A percentile compares a stretch with the other conserved stretches of the same genome.
Conservation (phyloP, 2,797 vertebrate genomes). For the Acanthopagrus latus region DNA sequence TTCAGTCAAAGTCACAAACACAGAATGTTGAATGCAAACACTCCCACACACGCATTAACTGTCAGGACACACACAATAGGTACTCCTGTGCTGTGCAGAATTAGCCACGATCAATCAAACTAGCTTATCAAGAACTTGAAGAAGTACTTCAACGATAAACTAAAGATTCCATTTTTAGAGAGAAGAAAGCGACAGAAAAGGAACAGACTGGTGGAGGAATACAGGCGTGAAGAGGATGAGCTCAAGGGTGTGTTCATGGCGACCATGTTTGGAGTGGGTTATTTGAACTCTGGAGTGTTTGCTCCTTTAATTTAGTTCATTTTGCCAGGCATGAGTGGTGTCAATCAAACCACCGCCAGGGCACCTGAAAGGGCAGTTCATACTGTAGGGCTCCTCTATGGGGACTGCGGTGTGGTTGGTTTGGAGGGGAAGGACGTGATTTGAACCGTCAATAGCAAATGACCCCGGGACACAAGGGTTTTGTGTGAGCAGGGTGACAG, state of each 20-base stretch:
- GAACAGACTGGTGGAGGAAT: constrained; percentile 2
- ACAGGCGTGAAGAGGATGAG: not conserved
- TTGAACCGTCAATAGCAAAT: constrained; percentile 5
- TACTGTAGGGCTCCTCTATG: not conserved
- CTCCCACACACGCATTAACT: not conserved
- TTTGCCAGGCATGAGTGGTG: constrained; percentile 20
- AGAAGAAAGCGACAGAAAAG: not conserved
- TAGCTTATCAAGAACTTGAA: constrained; percentile 42
- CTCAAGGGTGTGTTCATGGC: constrained; percentile 8
- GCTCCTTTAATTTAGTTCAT: constrained; percentile 47
- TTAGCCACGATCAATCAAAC: constrained; percentile 52
- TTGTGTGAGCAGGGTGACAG: constrained; percentile 18
- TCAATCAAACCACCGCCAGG: constrained; percentile 37
- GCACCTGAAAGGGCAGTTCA: constrained; percentile 26
- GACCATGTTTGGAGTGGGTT: constrained; percentile 47
- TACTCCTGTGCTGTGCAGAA: constrained; percentile 30
- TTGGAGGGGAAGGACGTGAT: not conserved
- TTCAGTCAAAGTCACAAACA: constrained; percentile 63
- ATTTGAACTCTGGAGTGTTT: constrained; percentile 42
- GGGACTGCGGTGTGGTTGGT: constrained; percentile 16
- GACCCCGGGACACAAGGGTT: not conserved
- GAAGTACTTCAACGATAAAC: constrained; percentile 27
- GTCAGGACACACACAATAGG: not conserved
- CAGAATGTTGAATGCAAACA: constrained; percentile 41
- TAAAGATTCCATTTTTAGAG: not conserved